Percentiles rank a stretch among this genome's conserved stretches.
phyloP scores from a whole-genome alignment of 2,888 invertebrate species.

The Diadegma fenestrale region DNA sequence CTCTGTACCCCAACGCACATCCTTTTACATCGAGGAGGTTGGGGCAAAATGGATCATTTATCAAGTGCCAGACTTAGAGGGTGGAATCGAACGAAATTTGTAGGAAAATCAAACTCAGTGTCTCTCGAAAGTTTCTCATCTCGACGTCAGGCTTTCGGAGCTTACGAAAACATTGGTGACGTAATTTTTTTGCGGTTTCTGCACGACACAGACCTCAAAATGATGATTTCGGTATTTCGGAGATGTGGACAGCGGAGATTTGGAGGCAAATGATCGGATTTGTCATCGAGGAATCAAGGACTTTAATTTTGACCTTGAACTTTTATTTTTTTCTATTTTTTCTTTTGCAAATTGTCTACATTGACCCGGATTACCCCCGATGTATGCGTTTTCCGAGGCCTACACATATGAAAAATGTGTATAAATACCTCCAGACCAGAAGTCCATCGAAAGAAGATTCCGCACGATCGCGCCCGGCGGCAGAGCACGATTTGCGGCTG shows the following conservation, averaged over 20 bases:
- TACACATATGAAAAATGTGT: slow-evolving; percentile 3
- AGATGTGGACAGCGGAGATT: no score
- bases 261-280: no score
- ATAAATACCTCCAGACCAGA: slow-evolving; percentile 43
- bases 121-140: neutral
- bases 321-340: neutral
- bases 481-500: slow-evolving; percentile 51
- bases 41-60: neutral
- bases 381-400: neutral
- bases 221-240: no score
- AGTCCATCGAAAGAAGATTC: slow-evolving; percentile 63
- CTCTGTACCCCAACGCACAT: slow-evolving; percentile 26
- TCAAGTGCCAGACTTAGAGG: neutral
- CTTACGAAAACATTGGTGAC: neutral
- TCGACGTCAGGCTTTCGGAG: neutral
- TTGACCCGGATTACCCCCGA: neutral
- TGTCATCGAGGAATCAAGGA: no score
- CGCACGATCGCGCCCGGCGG: slow-evolving; percentile 57
- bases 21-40: neutral
- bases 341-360: neutral
- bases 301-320: neutral
- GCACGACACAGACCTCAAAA: no score
- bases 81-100: neutral
- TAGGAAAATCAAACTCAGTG: neutral
- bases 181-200: neutral